Conservation (phyloP, 2,797 vertebrate species). For the Pogoniulus pusillus region DNA sequence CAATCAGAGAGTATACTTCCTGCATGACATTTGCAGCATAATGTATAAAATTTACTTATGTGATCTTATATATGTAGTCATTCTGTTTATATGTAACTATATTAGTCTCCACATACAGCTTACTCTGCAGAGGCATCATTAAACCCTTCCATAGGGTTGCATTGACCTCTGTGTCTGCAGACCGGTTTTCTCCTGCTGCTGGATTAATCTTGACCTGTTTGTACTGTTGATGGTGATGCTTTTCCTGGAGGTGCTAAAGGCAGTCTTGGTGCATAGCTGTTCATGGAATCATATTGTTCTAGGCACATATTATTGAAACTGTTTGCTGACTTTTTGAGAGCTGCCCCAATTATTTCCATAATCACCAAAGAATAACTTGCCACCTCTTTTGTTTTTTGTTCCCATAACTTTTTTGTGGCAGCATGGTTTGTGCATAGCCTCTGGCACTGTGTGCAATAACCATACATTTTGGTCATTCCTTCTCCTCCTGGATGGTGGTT, state of each 20-base stretch:
- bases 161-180: slow-evolving; percentile 14
- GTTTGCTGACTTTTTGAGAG: background rate
- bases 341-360: background rate
- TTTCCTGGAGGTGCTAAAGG: background rate
- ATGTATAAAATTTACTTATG: slow-evolving; percentile 67
- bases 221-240: background rate
- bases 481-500: background rate
- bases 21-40: slow-evolving; percentile 53
- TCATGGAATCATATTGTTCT: background rate
- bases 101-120: background rate
- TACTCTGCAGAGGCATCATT: background rate
- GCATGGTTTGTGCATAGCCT: background rate
- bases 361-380: background rate
- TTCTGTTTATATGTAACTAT: slow-evolving; percentile 59
- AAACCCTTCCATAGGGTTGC: background rate
- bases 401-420: background rate
- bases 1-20: slow-evolving; percentile 71
- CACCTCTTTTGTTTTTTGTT: background rate
- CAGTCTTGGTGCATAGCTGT: background rate
- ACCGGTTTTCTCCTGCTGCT: background rate
- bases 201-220: background rate
- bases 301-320: background rate
- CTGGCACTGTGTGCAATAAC: background rate
- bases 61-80: slow-evolving; percentile 61
- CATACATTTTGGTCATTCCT: background rate